These are phyloP conservation scores for Centropyge bicolor DNA, from an alignment of 2,797 vertebrate genomes.

Conservation along the genomic window DNA sequence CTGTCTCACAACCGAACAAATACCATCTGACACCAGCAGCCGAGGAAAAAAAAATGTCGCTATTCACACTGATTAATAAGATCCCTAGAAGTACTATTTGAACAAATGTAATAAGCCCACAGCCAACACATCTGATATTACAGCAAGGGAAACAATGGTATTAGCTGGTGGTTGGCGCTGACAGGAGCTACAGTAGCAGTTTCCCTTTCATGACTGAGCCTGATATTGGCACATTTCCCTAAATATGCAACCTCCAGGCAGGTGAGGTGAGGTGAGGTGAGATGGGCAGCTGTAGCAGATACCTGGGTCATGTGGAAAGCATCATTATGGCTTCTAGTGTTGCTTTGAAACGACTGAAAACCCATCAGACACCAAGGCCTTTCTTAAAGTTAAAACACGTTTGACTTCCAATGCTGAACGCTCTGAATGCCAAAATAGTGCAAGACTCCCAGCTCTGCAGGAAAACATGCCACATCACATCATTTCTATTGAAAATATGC, in stretches of 20 bases:
- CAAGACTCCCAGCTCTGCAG: slow-evolving; percentile 1
- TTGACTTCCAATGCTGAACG: neutral
- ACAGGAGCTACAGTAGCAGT: neutral
- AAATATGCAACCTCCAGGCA: neutral
- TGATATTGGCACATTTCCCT: neutral
- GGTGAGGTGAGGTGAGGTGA: neutral
- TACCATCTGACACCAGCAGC: neutral
- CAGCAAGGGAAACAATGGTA: neutral
- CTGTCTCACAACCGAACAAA: neutral
- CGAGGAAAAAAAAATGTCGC: neutral
- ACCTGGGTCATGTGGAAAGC: too few relatives aligned
- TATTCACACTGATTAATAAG: slow-evolving; percentile 10
- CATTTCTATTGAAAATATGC: slow-evolving; percentile 25
- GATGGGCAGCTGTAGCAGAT: neutral
- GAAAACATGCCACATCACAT: slow-evolving; percentile 1
- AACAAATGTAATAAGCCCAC: neutral
- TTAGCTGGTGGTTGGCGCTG: neutral
- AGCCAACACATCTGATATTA: neutral
- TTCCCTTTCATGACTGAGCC: neutral
- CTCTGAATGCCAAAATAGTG: neutral
- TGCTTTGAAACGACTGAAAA: slow-evolving; percentile 20
- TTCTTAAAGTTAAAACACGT: slow-evolving; percentile 2
- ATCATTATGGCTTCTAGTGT: neutral
- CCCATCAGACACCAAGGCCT: neutral
- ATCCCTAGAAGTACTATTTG: neutral